Conservation (phyloP, 2,888 invertebrate species). For the Pristionchus mayeri region DNA sequence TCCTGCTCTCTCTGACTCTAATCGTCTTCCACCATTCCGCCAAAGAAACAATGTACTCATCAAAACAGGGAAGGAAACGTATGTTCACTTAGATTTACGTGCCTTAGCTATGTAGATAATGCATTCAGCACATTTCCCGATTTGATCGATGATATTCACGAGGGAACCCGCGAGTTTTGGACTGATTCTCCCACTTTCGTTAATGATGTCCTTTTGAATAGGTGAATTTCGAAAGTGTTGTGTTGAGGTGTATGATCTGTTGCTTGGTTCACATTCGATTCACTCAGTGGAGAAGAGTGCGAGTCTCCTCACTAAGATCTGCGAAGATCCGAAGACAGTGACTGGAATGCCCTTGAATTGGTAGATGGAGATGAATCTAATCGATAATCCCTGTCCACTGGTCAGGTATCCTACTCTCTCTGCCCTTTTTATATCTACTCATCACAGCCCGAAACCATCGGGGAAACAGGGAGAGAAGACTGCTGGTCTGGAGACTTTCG, state of each 20-base stretch:
- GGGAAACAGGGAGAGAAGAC: not conserved
- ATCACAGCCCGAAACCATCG: not conserved
- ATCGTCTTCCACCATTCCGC: not conserved
- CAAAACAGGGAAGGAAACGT: conserved; percentile 15
- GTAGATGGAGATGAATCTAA: conserved; percentile 31
- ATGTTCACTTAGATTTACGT: not conserved
- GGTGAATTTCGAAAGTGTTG: not conserved
- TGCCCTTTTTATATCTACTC: not conserved
- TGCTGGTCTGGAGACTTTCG: not conserved
- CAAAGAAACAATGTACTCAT: conserved; percentile 16
- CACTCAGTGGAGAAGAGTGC: not conserved
- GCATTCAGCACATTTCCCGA: conserved; percentile 1
- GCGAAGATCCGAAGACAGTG: not conserved
- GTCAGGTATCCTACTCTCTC: too few species aligned
- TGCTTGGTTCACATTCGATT: not conserved
- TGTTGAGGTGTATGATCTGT: not conserved
- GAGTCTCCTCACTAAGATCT: not conserved
- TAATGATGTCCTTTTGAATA: not conserved
- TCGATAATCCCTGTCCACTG: not conserved
- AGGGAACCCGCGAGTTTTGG: not conserved
- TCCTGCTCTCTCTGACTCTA: conserved; percentile 1
- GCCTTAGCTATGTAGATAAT: too few species aligned
- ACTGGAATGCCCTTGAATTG: conserved; percentile 28
- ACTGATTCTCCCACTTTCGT: conserved; percentile 7
- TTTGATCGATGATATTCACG: not conserved